Evolutionary conservation across 2,888 invertebrate species (phyloP).

Genomic region (Pollenia amentaria): DNA sequence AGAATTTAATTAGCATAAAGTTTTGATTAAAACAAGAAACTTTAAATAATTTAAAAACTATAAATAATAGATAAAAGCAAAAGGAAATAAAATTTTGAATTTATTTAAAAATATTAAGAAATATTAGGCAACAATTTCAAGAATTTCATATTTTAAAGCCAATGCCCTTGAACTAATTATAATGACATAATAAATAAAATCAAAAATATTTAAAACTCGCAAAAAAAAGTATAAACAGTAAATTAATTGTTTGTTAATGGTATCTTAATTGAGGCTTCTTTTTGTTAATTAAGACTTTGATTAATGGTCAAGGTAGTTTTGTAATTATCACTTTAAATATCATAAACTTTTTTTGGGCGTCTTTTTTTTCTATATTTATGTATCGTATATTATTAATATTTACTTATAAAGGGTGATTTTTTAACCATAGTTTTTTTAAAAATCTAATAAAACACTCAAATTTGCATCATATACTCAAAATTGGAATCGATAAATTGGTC

Average conservation of each 20-base stretch:
- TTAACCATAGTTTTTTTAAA: too few relatives aligned
- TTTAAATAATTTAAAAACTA: not conserved
- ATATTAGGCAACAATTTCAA: not conserved
- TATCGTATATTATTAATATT: too few relatives aligned
- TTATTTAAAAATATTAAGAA: not conserved
- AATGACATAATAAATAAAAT: conserved; percentile 40
- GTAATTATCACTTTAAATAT: conserved; percentile 50
- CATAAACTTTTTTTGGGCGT: not conserved
- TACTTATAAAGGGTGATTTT: too few relatives aligned
- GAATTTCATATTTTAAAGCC: not conserved
- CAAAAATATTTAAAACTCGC: conserved; percentile 3
- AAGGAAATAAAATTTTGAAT: not conserved
- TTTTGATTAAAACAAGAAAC: not conserved
- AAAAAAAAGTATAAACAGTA: not conserved
- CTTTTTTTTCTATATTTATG: too few relatives aligned
- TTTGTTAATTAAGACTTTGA: not conserved
- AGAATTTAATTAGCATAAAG: not conserved
- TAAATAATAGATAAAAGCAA: not conserved
- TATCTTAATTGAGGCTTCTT: not conserved
- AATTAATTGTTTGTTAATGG: not conserved
- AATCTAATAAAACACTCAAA: too few relatives aligned
- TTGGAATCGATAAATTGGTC: too few relatives aligned
- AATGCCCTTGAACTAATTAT: conserved; percentile 62
- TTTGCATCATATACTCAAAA: too few relatives aligned
- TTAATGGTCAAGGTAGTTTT: conserved; percentile 46